Evolutionary conservation across 2,113 vertebrate genomes (phyloP).

Genomic region (Indicator maculatus): DNA sequence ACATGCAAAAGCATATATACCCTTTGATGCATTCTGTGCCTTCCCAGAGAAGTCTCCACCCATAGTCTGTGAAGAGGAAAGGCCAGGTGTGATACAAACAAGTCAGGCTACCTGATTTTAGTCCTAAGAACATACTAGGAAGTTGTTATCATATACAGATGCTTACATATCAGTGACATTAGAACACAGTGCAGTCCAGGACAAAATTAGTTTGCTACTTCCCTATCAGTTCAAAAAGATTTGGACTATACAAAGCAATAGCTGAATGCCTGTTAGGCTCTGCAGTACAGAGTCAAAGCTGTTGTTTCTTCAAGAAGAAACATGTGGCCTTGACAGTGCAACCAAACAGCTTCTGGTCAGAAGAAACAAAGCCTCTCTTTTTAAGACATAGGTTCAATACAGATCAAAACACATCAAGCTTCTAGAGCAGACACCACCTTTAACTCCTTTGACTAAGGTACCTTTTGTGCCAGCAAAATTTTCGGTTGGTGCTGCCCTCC

Average conservation of each 20-base stretch:
- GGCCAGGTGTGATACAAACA: not conserved
- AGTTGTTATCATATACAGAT: not conserved
- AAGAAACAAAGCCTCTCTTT: not conserved
- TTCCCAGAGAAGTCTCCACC: slow-evolving; percentile 91
- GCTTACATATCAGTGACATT: not conserved
- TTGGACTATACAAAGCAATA: not conserved
- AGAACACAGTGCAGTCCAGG: not conserved
- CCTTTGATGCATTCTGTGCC: slow-evolving; percentile 87
- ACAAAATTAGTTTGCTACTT: not conserved
- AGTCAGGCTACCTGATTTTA: not conserved
- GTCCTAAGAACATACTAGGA: not conserved
- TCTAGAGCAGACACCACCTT: not conserved
- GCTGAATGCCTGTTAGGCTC: not conserved
- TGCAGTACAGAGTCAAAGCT: not conserved
- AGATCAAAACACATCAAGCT: not conserved
- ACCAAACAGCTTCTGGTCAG: not conserved
- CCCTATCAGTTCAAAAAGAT: not conserved
- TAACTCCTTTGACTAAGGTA: not conserved
- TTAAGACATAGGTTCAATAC: not conserved
- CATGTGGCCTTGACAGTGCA: not conserved
- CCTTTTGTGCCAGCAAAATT: not conserved
- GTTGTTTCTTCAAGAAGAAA: not conserved
- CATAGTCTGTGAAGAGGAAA: slow-evolving; percentile 86
- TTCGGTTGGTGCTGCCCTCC: not conserved
- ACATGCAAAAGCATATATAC: slow-evolving; percentile 95